Conservation (phyloP, 2,113 vertebrate genomes). For the Nyctibius bracteatus region DNA sequence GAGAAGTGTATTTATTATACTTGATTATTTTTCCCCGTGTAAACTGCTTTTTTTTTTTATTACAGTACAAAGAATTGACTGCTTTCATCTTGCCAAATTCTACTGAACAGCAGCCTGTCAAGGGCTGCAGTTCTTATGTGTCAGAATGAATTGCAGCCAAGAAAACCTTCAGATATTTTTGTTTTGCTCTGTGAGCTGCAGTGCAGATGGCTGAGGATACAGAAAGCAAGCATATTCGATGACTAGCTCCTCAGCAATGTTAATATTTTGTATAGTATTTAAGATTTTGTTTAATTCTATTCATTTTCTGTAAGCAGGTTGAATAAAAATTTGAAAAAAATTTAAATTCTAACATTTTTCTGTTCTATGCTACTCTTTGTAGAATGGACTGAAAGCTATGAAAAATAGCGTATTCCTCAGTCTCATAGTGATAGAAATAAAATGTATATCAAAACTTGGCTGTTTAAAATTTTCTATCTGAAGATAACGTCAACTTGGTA, state of each 20-base stretch:
- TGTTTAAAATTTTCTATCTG: background rate
- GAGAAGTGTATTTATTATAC: background rate
- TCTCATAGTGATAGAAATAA: background rate
- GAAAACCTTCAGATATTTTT: background rate
- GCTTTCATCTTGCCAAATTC: background rate
- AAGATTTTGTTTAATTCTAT: background rate
- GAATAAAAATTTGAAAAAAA: background rate
- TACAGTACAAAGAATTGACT: background rate
- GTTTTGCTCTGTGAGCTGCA: background rate
- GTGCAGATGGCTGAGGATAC: background rate
- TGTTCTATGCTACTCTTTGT: background rate
- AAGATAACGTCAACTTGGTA: background rate
- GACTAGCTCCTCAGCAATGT: background rate
- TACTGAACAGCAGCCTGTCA: background rate
- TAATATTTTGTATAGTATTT: constrained; percentile 20
- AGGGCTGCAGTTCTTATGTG: background rate
- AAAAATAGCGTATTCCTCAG: background rate
- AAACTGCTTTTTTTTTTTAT: background rate
- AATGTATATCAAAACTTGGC: background rate
- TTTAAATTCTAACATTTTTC: rapidly evolving
- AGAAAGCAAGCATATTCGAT: background rate
- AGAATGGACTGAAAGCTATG: background rate
- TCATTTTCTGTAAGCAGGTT: background rate
- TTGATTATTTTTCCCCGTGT: background rate
- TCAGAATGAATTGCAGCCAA: background rate